Conservation (phyloP, 2,113 vertebrate species). For the Tragulus kanchil region DNA sequence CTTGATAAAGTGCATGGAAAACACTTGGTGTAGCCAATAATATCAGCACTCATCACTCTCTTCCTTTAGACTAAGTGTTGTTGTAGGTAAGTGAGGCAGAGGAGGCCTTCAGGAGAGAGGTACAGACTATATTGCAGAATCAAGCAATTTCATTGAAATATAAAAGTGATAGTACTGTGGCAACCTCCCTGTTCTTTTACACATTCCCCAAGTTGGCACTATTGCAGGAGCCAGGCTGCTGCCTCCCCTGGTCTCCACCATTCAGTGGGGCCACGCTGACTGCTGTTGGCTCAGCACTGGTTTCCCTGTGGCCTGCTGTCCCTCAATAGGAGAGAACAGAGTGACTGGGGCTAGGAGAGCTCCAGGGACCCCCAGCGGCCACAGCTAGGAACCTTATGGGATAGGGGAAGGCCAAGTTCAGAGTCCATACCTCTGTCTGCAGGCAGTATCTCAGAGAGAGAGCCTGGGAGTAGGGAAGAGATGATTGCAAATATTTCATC, state of each 20-base stretch:
- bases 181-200: not conserved
- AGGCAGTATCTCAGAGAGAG: not conserved
- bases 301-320: not conserved
- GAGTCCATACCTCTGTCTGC: not conserved
- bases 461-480: slow-evolving; percentile 61
- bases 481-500: slow-evolving; percentile 87
- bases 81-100: not conserved
- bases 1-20: not conserved
- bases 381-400: not conserved
- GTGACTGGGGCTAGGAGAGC: not conserved
- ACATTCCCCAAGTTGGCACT: not conserved
- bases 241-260: not conserved
- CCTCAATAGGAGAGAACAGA: not conserved
- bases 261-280: rapidly evolving
- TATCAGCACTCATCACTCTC: not conserved
- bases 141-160: not conserved
- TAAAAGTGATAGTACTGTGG: not conserved
- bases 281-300: not conserved
- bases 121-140: not conserved
- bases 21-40: not conserved
- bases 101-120: not conserved
- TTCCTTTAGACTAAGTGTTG: not conserved
- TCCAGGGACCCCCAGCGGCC: not conserved
- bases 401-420: not conserved
- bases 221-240: not conserved